Evolutionary conservation across 2,888 invertebrate genomes (phyloP), one percentile per base, ranked within the genome.

Genomic region (Ophonus ardosiacus): DNA sequence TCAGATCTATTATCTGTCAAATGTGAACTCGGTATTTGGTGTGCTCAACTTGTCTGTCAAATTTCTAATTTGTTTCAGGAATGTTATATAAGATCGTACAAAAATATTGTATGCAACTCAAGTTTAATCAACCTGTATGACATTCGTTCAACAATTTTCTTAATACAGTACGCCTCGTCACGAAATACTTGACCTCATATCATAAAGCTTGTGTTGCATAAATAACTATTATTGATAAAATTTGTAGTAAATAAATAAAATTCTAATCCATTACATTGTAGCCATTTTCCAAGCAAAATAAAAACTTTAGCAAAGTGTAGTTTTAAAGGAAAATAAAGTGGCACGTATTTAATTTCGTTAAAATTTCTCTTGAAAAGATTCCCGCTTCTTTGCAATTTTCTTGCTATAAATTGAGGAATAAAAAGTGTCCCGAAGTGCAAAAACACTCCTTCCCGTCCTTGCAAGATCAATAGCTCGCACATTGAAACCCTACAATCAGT

Each of bases 401-500:
- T 51, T 13, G 43, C 43, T 13, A 51, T 51, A 51, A 51, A 51
- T 51, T 51, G 43, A 51, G 13, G 43, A 51, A 51, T 8, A 51
- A 51, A 51, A 51, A 51, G 43, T 51, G 43, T 51, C 43, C 10
- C 13, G 43, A 51, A 51, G 43, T 51, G 43, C 43, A 51, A 51
- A 51, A 51, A 51, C 43, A 51, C 10, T 51, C 43, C 43, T 8
- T 51, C 31, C 10, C 6, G 43, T 13, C 43, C 43, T 51, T 8
- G 43, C 71, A 74, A 17, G 40, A 74, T 74, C 71, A 43, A 40
- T 43, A 43, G 43, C 7, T 40, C 18, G 43, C 18, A 18, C 71
- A 74, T 74, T 74, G 15, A 40, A 74, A 74, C 40, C 13, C 43
- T 74, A 51, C 71, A 74, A 74, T 74, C 43, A 74, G 71, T 74